Conservation (phyloP, 2,113 vertebrate genomes). For the Nestor notabilis region DNA sequence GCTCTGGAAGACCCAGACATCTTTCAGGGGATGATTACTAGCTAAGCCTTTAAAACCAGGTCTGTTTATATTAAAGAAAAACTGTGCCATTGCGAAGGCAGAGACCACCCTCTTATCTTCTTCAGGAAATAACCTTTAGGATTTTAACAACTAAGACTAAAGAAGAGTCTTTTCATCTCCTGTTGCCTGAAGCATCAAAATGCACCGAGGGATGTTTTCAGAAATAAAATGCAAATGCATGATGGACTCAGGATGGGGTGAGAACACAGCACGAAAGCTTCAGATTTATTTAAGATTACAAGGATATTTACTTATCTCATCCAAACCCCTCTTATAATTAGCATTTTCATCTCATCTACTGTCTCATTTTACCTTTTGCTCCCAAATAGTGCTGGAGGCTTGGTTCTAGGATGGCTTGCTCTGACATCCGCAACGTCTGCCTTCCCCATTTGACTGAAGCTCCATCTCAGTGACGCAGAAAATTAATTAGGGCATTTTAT, state of each 20-base stretch:
- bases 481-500: constrained; percentile 59
- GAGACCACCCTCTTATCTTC: not conserved
- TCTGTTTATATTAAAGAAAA: not conserved
- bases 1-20: not conserved
- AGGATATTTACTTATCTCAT: not conserved
- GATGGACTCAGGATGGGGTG: not conserved
- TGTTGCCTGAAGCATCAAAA: not conserved
- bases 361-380: constrained; percentile 38
- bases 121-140: not conserved
- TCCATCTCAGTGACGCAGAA: constrained; percentile 45
- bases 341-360: not conserved
- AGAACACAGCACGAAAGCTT: not conserved
- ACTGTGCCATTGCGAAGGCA: not conserved
- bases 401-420: not conserved
- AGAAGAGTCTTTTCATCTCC: not conserved
- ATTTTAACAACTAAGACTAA: not conserved
- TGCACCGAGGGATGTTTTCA: not conserved
- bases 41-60: not conserved
- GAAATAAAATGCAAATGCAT: not conserved
- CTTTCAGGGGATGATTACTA: not conserved
- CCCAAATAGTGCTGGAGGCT: not conserved
- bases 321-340: not conserved
- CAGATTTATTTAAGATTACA: not conserved
- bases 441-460: not conserved
- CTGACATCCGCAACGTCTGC: not conserved